phyloP scores from a whole-genome alignment of 1,140 invertebrate species.

The Tetramorium parvispinum region DNA sequence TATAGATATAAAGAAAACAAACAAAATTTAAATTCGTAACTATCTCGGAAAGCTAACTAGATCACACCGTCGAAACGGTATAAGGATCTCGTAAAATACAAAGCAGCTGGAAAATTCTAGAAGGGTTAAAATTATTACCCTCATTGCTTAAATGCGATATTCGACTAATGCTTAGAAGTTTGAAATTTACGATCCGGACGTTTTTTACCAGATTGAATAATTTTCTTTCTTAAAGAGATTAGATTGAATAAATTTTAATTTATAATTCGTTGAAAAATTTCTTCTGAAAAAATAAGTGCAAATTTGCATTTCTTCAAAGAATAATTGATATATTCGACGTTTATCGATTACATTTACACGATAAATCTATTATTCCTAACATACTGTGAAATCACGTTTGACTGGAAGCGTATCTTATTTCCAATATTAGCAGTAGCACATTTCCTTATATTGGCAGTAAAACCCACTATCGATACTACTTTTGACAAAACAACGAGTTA shows the following conservation, averaged over 20 bases:
- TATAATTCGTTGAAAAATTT: not conserved
- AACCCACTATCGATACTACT: not conserved
- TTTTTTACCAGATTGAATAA: not conserved
- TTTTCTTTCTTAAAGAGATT: not conserved
- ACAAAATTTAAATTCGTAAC: slow-evolving; percentile 19
- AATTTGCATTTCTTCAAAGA: not conserved
- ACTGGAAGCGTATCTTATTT: not conserved
- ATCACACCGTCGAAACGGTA: not conserved
- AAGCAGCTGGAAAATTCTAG: not conserved
- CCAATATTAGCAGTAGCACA: slow-evolving; percentile 11
- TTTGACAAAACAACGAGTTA: slow-evolving; percentile 26
- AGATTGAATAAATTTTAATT: slow-evolving; percentile 4
- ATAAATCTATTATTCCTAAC: slow-evolving; percentile 15
- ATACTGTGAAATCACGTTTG: not conserved
- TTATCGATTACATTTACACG: not conserved
- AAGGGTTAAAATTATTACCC: not conserved
- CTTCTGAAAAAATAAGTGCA: not conserved
- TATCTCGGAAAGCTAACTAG: not conserved
- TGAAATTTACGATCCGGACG: not conserved
- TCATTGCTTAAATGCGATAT: not conserved
- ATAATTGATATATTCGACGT: not conserved
- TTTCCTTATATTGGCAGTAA: not conserved
- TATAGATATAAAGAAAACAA: not conserved
- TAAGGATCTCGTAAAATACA: slow-evolving; percentile 17
- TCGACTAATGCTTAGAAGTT: not conserved